These are phyloP conservation scores for Rhagologus leucostigma DNA, from an alignment of 2,113 vertebrate species.

Conservation along the genomic window DNA sequence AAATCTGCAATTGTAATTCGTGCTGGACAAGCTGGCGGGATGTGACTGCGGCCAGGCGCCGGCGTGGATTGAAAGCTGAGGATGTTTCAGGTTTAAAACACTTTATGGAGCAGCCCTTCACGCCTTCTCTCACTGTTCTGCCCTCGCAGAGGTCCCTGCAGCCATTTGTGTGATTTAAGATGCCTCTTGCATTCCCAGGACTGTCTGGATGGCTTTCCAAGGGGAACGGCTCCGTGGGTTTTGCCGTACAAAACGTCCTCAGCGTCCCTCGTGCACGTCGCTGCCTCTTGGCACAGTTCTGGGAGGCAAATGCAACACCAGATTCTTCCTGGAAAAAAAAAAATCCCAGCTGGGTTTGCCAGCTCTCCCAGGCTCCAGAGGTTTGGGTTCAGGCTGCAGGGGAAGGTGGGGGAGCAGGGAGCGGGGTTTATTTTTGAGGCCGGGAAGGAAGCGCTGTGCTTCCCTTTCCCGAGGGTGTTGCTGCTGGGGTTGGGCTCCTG, in stretches of 20 bases:
- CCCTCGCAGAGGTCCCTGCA: not conserved
- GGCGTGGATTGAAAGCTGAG: not conserved
- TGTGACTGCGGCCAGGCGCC: not conserved
- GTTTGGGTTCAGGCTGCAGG: not conserved
- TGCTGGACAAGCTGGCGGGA: not conserved
- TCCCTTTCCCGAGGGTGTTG: not conserved
- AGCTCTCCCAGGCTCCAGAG: not conserved
- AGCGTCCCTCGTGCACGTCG: not conserved
- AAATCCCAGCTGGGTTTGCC: not conserved
- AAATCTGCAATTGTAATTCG: not conserved
- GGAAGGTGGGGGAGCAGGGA: not conserved
- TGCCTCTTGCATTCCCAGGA: not conserved
- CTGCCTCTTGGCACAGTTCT: not conserved
- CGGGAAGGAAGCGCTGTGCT: not conserved
- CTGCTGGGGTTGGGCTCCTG: not conserved
- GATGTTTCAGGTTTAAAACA: not conserved
- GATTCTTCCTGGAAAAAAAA: not conserved
- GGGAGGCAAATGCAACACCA: not conserved
- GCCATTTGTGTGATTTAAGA: not conserved
- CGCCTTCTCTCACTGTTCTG: not conserved
- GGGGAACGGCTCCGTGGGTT: not conserved
- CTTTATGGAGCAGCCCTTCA: not conserved
- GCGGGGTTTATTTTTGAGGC: not conserved
- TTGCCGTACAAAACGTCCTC: not conserved
- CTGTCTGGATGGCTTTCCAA: not conserved